Evolutionary conservation across 2,888 invertebrate species (phyloP).

Genomic region (Endotricha flammealis): DNA sequence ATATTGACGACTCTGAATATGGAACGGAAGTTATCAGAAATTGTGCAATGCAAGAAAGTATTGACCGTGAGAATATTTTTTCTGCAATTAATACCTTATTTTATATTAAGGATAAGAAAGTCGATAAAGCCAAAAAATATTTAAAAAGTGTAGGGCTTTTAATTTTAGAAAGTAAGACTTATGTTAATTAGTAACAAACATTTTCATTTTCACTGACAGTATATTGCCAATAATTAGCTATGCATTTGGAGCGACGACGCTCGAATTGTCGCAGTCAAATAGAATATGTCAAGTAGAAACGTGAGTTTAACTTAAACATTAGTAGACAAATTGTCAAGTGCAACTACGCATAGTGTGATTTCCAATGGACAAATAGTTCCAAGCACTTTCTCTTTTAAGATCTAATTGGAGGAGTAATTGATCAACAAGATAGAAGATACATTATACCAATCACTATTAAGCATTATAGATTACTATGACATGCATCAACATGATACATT

Average conservation of each 20-base stretch:
- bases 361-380: not conserved
- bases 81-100: not conserved
- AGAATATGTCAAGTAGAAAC: slow-evolving; percentile 28
- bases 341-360: not conserved
- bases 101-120: slow-evolving; percentile 2
- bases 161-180: slow-evolving; percentile 50
- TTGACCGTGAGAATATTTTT: not conserved
- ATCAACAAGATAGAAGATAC: too few relatives aligned
- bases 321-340: not conserved
- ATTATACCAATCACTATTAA: too few relatives aligned
- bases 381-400: not conserved
- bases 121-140: not conserved
- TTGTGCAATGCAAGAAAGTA: not conserved
- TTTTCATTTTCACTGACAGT: slow-evolving; percentile 54
- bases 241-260: slow-evolving; percentile 50
- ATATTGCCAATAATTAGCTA: slow-evolving; percentile 51
- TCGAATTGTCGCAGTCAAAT: slow-evolving; percentile 35
- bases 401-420: too few relatives aligned
- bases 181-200: slow-evolving; percentile 52
- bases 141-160: slow-evolving; percentile 19
- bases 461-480: too few relatives aligned
- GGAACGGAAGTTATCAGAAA: not conserved
- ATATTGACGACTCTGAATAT: not conserved
- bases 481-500: too few relatives aligned
- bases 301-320: not conserved